These are phyloP conservation scores for Ernsta delagoae DNA, from an alignment of 2,888 invertebrate genomes.

Conservation along the genomic window DNA sequence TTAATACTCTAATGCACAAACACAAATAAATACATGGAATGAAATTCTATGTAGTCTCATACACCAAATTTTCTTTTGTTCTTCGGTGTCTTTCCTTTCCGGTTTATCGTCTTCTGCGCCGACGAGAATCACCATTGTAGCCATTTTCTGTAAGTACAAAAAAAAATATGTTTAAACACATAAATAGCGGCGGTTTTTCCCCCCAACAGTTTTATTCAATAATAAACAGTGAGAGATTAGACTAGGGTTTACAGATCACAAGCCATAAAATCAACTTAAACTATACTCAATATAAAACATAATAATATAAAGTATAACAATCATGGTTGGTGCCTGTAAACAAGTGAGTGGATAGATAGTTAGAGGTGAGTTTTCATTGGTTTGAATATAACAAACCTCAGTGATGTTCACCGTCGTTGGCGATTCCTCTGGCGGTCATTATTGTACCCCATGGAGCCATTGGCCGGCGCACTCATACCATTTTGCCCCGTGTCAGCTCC, in stretches of 20 bases:
- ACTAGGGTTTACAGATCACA: conserved; percentile 32
- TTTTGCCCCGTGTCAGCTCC: conserved; percentile 57
- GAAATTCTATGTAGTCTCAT: conserved; percentile 52
- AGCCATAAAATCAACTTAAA: too few species aligned
- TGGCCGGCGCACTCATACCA: conserved; percentile 66
- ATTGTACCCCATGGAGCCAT: conserved; percentile 81
- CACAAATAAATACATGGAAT: conserved; percentile 56
- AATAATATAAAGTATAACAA: neutral
- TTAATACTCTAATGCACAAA: conserved; percentile 41
- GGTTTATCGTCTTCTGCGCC: conserved; percentile 75
- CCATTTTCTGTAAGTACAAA: conserved; percentile 74
- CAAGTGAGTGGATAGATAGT: conserved; percentile 42
- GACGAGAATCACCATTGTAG: conserved; percentile 78
- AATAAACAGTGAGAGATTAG: conserved; percentile 35
- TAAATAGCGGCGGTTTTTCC: neutral
- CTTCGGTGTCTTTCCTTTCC: neutral
- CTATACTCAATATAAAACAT: neutral
- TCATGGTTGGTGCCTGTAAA: conserved; percentile 37
- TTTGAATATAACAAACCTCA: conserved; percentile 82
- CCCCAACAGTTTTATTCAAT: conserved; percentile 23
- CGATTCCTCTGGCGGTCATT: conserved; percentile 82
- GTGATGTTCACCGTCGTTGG: conserved; percentile 74
- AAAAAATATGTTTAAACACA: conserved; percentile 38
- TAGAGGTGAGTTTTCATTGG: conserved; percentile 76
- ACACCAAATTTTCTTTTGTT: conserved; percentile 36